phyloP scores from a whole-genome alignment of 2,888 invertebrate genomes.

The Agrotis clavis region DNA sequence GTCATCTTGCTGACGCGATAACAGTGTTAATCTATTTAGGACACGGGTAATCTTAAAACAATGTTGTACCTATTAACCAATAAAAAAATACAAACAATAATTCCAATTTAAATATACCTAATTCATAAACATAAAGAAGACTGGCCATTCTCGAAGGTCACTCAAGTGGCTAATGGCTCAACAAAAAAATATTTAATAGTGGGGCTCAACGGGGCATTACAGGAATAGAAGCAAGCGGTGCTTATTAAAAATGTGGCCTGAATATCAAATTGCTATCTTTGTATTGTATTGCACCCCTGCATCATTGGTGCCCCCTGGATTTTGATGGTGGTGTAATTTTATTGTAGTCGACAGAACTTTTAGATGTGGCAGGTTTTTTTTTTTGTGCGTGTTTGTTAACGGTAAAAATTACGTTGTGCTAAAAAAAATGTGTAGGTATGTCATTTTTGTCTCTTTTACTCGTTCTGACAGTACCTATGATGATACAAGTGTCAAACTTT shows the following conservation, averaged over 20 bases:
- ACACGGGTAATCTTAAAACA: no score
- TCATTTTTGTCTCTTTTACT: no score
- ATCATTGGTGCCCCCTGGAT: slow-evolving; percentile 76
- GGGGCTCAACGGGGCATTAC: slow-evolving; percentile 84
- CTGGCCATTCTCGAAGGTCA: slow-evolving; percentile 74
- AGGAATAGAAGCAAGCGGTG: slow-evolving; percentile 70
- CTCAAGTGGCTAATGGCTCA: slow-evolving; percentile 78
- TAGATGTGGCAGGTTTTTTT: slow-evolving; percentile 48
- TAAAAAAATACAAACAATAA: not conserved
- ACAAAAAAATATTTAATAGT: slow-evolving; percentile 87
- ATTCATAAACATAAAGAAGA: slow-evolving; percentile 60
- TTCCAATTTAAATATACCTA: slow-evolving; percentile 35
- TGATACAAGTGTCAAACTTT: no score
- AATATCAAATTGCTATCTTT: slow-evolving; percentile 91
- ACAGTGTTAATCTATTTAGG: no score
- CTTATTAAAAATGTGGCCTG: slow-evolving; percentile 92
- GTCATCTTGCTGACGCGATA: no score
- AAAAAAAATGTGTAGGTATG: no score
- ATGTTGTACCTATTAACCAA: not conserved
- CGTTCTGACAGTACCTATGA: no score
- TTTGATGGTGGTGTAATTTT: slow-evolving; percentile 63
- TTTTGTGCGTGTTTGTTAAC: not conserved
- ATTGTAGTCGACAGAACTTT: slow-evolving; percentile 38
- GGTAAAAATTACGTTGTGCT: no score
- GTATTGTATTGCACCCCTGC: slow-evolving; percentile 85